Conservation (phyloP, 2,888 invertebrate species). For the Caenorhabditis parvicauda region DNA sequence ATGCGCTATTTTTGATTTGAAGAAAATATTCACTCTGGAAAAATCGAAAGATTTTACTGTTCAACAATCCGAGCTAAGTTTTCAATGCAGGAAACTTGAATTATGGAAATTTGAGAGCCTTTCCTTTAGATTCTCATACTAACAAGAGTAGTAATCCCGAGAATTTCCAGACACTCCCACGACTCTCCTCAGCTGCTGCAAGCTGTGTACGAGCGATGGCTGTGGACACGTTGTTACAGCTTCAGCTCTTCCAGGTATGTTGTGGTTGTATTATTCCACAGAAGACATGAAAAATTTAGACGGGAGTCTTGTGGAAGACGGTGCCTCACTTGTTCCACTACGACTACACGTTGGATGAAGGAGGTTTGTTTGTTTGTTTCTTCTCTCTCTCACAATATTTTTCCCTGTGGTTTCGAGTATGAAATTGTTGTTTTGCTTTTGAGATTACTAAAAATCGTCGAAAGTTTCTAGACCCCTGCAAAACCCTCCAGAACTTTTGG, state of each 20-base stretch:
- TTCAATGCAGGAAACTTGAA: too few species aligned
- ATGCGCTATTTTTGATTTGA: too few species aligned
- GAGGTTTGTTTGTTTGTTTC: conserved; percentile 69
- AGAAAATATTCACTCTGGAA: too few species aligned
- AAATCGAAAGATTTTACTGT: too few species aligned
- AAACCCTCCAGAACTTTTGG: too few species aligned
- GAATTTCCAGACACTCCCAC: conserved; percentile 75
- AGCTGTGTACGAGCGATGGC: conserved; percentile 85
- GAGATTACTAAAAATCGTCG: too few species aligned
- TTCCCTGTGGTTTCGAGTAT: too few species aligned
- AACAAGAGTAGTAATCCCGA: conserved; percentile 1
- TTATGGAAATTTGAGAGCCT: conserved; percentile 10
- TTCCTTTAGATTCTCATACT: background rate
- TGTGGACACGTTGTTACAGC: conserved; percentile 81
- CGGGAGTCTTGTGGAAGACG: conserved; percentile 86
- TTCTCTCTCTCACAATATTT: background rate
- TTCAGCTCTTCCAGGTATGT: conserved; percentile 72
- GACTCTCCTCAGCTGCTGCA: conserved; percentile 81
- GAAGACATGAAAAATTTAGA: conserved; percentile 22
- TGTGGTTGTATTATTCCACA: background rate
- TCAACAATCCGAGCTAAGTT: too few species aligned
- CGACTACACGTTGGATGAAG: conserved; percentile 94
- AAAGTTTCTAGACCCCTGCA: too few species aligned
- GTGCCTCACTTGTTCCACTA: conserved; percentile 86
- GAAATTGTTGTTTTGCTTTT: too few species aligned